phyloP scores from a whole-genome alignment of 2,888 invertebrate genomes.

The Cordylochernes scorpioides region DNA sequence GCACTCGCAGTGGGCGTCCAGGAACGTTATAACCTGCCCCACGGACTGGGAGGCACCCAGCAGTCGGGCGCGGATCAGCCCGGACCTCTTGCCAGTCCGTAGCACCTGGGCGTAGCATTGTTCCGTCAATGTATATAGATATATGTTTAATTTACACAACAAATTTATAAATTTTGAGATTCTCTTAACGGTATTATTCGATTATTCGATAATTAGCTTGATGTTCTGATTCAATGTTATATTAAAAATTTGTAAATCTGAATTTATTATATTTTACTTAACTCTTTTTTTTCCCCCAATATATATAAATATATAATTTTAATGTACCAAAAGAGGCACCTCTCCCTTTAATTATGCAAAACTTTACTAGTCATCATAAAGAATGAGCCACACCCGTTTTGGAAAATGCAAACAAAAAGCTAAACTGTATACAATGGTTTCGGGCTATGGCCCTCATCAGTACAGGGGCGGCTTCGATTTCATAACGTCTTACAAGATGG shows the following conservation, averaged over 20 bases:
- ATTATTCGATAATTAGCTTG: too few species aligned
- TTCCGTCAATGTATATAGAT: too few species aligned
- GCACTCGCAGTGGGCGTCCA: constrained; percentile 96
- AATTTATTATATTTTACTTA: not conserved
- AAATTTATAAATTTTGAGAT: too few species aligned
- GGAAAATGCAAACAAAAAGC: too few species aligned
- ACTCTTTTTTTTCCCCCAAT: not conserved
- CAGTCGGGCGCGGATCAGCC: constrained; percentile 76
- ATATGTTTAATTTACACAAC: too few species aligned
- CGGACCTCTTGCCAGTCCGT: constrained; percentile 72
- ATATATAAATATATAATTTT: not conserved
- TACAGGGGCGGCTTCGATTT: too few species aligned
- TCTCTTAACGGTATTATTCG: too few species aligned
- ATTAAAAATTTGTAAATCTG: not conserved
- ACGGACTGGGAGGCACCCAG: constrained; percentile 73
- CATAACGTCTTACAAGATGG: too few species aligned
- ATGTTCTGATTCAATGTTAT: not conserved
- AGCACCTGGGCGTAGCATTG: constrained; percentile 48
- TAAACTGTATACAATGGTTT: too few species aligned
- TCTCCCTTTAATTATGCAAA: not conserved
- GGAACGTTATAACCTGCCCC: constrained; percentile 72
- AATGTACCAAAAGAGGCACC: not conserved
- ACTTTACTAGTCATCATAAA: too few species aligned
- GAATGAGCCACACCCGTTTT: too few species aligned
- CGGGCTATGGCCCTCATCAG: too few species aligned